Percentiles rank a stretch among this genome's conserved stretches.
Conservation (phyloP, 2,113 vertebrate genomes). For the Mastomys natalensis region DNA sequence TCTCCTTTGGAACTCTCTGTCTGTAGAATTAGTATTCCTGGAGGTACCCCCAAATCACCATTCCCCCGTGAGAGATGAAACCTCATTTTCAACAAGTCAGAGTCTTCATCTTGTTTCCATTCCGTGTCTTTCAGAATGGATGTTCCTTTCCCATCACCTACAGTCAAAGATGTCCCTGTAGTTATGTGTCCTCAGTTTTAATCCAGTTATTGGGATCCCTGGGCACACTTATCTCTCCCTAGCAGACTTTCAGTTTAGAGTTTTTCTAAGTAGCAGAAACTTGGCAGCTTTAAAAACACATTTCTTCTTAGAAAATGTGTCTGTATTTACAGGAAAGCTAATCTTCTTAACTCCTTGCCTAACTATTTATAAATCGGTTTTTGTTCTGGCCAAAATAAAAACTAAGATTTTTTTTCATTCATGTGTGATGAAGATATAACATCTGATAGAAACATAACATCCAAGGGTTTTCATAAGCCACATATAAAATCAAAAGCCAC, state of each 20-base stretch:
- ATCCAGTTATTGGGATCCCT: slow-evolving; percentile 90
- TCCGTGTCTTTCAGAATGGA: slow-evolving; percentile 72
- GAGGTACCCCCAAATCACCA: slow-evolving; percentile 54
- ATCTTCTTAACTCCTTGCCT: slow-evolving; percentile 84
- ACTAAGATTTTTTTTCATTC: slow-evolving; percentile 22
- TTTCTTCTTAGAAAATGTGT: slow-evolving; percentile 82
- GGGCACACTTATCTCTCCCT: slow-evolving; percentile 91
- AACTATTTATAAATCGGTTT: slow-evolving; percentile 64
- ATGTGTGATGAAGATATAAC: background rate
- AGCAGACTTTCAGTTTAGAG: slow-evolving; percentile 89
- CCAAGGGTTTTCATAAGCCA: slow-evolving; percentile 1
- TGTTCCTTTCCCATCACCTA: slow-evolving; percentile 69
- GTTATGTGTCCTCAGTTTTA: slow-evolving; percentile 81
- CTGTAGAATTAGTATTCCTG: slow-evolving; percentile 70
- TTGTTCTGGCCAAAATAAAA: slow-evolving; percentile 19
- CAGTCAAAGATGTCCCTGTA: slow-evolving; percentile 77
- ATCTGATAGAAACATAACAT: slow-evolving; percentile 50
- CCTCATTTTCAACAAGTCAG: slow-evolving; percentile 55
- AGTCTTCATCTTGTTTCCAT: slow-evolving; percentile 59
- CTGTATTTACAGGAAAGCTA: slow-evolving; percentile 82
- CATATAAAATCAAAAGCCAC: too few species aligned
- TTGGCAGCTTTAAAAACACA: slow-evolving; percentile 87
- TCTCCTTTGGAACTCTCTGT: slow-evolving; percentile 51
- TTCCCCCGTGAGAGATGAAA: slow-evolving; percentile 59
- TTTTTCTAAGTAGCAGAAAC: slow-evolving; percentile 90